Evolutionary conservation across 2,888 invertebrate genomes (phyloP).

Genomic region (Tachina grossa): DNA sequence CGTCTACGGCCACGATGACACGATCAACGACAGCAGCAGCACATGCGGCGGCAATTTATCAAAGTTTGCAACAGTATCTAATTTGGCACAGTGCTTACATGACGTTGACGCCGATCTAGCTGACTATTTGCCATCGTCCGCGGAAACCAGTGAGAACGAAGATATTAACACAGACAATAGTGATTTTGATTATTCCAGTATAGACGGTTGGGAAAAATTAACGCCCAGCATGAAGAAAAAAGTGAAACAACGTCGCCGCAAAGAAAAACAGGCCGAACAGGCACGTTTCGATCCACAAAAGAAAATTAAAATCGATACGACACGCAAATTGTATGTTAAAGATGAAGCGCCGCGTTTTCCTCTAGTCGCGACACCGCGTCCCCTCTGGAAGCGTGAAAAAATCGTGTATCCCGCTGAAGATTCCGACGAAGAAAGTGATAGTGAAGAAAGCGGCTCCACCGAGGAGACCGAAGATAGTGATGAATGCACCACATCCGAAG

Average conservation of each 20-base stretch:
- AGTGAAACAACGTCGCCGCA: constrained; percentile 79
- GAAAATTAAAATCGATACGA: constrained; percentile 82
- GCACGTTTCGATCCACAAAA: constrained; percentile 82
- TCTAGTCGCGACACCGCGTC: constrained; percentile 86
- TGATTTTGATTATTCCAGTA: constrained; percentile 80
- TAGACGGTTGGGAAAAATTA: constrained; percentile 78
- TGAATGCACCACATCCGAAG: constrained; percentile 79
- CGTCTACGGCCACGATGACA: constrained; percentile 54
- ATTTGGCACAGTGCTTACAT: constrained; percentile 83
- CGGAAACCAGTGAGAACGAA: constrained; percentile 77
- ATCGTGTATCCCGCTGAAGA: constrained; percentile 83
- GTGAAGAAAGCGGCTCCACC: constrained; percentile 77
- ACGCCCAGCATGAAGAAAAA: constrained; percentile 82
- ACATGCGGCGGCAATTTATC: constrained; percentile 80
- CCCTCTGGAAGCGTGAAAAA: constrained; percentile 84
- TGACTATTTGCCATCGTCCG: constrained; percentile 82
- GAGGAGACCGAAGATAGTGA: constrained; percentile 79
- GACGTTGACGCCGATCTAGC: constrained; percentile 83
- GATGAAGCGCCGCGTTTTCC: constrained; percentile 85
- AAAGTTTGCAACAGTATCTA: constrained; percentile 83
- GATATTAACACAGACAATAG: constrained; percentile 76
- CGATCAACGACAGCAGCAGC: constrained; percentile 50
- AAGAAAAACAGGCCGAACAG: constrained; percentile 79
- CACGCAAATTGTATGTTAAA: constrained; percentile 83
- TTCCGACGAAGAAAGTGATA: constrained; percentile 81